Conservation (phyloP, 2,888 invertebrate species). For the Nephrotoma flavescens region DNA sequence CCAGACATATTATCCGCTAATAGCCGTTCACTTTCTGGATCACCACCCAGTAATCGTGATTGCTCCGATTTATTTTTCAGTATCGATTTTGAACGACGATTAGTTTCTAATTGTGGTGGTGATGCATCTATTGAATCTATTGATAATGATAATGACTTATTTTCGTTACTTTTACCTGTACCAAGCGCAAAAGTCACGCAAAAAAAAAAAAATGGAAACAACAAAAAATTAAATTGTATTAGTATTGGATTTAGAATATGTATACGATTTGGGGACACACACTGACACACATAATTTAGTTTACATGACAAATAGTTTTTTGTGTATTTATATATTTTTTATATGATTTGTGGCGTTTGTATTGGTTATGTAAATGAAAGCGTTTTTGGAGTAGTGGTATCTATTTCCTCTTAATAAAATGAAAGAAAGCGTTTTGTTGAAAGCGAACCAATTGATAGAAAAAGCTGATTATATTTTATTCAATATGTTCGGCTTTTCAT, state of each 20-base stretch:
- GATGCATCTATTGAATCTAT: conserved; percentile 54
- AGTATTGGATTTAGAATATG: conserved; percentile 4
- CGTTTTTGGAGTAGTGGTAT: neutral
- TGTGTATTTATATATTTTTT: neutral
- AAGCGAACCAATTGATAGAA: neutral
- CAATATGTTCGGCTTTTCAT: neutral
- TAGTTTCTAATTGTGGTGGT: conserved; percentile 48
- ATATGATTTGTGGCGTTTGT: neutral
- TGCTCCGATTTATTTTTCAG: conserved; percentile 57
- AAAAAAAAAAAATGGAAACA: conserved; percentile 7
- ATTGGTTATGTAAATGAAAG: neutral
- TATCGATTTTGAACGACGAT: conserved; percentile 58
- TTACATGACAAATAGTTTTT: neutral
- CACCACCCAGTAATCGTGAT: conserved; percentile 36
- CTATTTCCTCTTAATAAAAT: neutral
- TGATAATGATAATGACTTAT: conserved; percentile 46
- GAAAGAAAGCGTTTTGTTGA: neutral
- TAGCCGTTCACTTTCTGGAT: conserved; percentile 62
- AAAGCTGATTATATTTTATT: neutral
- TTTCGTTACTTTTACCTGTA: conserved; percentile 35
- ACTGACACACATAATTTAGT: neutral
- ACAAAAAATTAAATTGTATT: conserved; percentile 11
- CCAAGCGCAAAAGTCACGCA: neutral
- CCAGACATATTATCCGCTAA: conserved; percentile 49
- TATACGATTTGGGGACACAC: neutral